phyloP scores from a whole-genome alignment of 2,113 vertebrate genomes.

The Anguilla japonica region DNA sequence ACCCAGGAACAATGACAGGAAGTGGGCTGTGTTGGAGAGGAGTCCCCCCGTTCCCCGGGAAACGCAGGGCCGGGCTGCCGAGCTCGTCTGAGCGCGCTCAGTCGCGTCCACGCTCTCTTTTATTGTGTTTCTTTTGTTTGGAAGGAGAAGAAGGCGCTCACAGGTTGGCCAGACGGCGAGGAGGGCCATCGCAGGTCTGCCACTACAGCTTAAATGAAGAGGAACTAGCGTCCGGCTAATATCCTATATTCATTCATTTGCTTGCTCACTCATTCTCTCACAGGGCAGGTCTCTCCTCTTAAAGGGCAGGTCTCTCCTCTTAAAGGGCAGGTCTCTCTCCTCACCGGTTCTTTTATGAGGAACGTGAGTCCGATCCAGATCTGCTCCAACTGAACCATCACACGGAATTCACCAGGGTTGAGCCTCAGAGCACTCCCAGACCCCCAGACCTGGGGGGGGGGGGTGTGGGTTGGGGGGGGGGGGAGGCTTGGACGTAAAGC shows the following conservation, averaged over 20 bases:
- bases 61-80: neutral
- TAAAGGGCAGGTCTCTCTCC: too few relatives aligned
- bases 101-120: neutral
- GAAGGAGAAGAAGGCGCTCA: neutral
- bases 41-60: too few relatives aligned
- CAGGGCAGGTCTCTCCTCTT: too few relatives aligned
- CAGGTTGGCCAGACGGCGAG: neutral
- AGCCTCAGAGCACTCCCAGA: neutral
- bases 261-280: too few relatives aligned
- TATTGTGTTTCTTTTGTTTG: neutral
- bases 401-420: neutral
- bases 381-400: too few relatives aligned
- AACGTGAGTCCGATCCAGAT: too few relatives aligned
- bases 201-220: constrained; percentile 34
- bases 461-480: too few relatives aligned
- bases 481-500: neutral
- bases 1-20: neutral
- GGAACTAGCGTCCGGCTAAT: constrained; percentile 38
- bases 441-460: too few relatives aligned
- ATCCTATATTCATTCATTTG: too few relatives aligned
- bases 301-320: too few relatives aligned
- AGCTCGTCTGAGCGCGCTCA: neutral
- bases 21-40: neutral
- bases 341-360: too few relatives aligned
- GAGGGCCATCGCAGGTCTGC: constrained; percentile 41